Base-by-base conservation (phyloP, 2,888 invertebrate genomes). In the Ormia ochracea region DNA sequence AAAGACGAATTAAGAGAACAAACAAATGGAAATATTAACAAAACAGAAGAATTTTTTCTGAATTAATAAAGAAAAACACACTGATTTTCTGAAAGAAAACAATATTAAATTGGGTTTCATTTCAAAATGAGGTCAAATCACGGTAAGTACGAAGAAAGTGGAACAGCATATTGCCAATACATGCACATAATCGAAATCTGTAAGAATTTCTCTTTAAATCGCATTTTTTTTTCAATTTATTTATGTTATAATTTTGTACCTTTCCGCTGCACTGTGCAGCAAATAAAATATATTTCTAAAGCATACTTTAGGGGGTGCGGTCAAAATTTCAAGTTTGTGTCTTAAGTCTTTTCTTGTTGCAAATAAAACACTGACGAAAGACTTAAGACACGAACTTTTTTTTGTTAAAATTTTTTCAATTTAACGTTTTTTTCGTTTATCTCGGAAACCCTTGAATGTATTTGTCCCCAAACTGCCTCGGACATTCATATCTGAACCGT, bases 51-150 rank as follows among this genome's bases (percentile, higher is more conserved):
- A 77, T 85, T 86, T 87, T 88, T 88, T 88, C 88, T 88, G 87
- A 88, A 87, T 88, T 86, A 88, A 87, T 87, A 88, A 88, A 87
- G 84, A 84, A 63, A 33, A 83, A 52, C 14, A 52, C 56, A 88
- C 87, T 88, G 88, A 88, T 88, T 88, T 88, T 88, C 88, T 88
- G 86, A 88, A 88, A 88, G 88, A 88, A 88, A 88, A 86, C 85
- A 86, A 87, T 87, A 81, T 79, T 76, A 80, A 26, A 17, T 23
- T 14, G 52, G 69, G 79, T 84, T 72, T 72, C 2, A 82, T 84
- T 82, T 26, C 1, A 10, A 9, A 19, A 70, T 3, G 2, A 21
- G 36, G 1, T 21, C 17, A 0, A 54, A 28, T 12, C 5, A 9
- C 0, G 56, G 78, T 78, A 68, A 78, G 78, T 69, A 63, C 21